Percentiles rank a stretch among this genome's conserved stretches.
Evolutionary conservation across 1,140 invertebrate species (phyloP).

Genomic region (Branchinecta lindahli): DNA sequence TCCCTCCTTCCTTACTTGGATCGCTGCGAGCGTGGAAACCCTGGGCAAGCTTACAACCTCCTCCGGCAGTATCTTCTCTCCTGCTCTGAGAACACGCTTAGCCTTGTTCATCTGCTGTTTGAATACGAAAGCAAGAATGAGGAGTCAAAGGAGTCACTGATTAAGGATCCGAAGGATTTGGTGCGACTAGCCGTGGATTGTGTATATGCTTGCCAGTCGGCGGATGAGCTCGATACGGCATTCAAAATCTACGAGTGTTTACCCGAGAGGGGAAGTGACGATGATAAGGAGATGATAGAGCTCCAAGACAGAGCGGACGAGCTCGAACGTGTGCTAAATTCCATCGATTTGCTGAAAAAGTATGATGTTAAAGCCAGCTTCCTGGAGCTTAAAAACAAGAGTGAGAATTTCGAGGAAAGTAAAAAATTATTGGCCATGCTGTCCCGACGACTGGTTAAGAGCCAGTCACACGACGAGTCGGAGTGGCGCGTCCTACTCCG

Average conservation of each 20-base stretch:
- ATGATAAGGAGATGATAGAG: slow-evolving; percentile 23
- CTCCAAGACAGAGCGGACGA: slow-evolving; percentile 34
- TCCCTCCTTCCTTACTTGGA: slow-evolving; percentile 45
- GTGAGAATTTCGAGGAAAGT: slow-evolving; percentile 32
- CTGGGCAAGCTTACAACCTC: slow-evolving; percentile 31
- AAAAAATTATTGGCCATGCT: slow-evolving; percentile 38
- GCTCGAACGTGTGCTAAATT: slow-evolving; percentile 36
- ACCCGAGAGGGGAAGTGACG: slow-evolving; percentile 29
- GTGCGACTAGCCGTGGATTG: slow-evolving; percentile 37
- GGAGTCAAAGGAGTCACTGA: slow-evolving; percentile 27
- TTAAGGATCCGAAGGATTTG: slow-evolving; percentile 30
- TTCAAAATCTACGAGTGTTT: slow-evolving; percentile 36
- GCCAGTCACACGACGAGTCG: slow-evolving; percentile 31
- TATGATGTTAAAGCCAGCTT: slow-evolving; percentile 36
- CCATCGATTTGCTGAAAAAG: slow-evolving; percentile 35
- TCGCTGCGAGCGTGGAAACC: slow-evolving; percentile 38
- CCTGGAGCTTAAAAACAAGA: slow-evolving; percentile 33
- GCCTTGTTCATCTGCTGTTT: slow-evolving; percentile 22
- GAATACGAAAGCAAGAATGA: slow-evolving; percentile 25
- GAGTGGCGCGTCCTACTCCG: slow-evolving; percentile 36
- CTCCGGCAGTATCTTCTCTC: slow-evolving; percentile 34
- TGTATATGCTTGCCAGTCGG: slow-evolving; percentile 37
- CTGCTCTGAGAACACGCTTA: background rate
- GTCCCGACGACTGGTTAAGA: slow-evolving; percentile 36
- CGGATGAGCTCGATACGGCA: slow-evolving; percentile 34